Conservation (phyloP, 1,140 invertebrate species). For the Apis cerana region DNA sequence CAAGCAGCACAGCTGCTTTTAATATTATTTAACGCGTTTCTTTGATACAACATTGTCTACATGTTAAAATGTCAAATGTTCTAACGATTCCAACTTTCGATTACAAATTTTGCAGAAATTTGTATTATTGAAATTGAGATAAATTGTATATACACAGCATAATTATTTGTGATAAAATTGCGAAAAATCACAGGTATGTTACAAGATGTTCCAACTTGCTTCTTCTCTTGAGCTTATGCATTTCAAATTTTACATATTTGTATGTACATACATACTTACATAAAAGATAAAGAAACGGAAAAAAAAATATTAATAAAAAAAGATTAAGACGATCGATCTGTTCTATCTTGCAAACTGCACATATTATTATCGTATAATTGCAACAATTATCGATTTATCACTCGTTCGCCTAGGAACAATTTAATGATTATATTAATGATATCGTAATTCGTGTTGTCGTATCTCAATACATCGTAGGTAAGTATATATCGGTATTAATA, state of each 20-base stretch:
- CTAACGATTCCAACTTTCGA: background rate
- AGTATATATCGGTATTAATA: no score
- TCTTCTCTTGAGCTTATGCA: background rate
- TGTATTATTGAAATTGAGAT: background rate
- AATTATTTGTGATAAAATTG: background rate
- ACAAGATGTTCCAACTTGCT: background rate
- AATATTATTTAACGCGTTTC: conserved; percentile 2
- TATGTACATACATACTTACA: conserved; percentile 1
- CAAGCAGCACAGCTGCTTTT: background rate
- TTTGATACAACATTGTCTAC: background rate
- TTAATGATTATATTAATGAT: background rate
- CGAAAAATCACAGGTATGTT: background rate
- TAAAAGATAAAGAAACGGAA: background rate
- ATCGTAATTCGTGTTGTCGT: background rate
- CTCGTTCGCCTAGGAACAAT: conserved; percentile 2
- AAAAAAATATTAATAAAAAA: background rate
- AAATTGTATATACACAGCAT: background rate
- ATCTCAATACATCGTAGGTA: background rate
- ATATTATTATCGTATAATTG: background rate
- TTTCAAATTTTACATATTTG: conserved; percentile 2
- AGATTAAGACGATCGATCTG: background rate
- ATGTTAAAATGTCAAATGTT: background rate
- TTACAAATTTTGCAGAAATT: background rate
- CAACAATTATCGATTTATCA: background rate
- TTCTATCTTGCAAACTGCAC: background rate